A percentile compares a stretch with the other conserved stretches of the same genome.
Conservation (phyloP, 1,140 invertebrate species). For the Lepidostoma basale region DNA sequence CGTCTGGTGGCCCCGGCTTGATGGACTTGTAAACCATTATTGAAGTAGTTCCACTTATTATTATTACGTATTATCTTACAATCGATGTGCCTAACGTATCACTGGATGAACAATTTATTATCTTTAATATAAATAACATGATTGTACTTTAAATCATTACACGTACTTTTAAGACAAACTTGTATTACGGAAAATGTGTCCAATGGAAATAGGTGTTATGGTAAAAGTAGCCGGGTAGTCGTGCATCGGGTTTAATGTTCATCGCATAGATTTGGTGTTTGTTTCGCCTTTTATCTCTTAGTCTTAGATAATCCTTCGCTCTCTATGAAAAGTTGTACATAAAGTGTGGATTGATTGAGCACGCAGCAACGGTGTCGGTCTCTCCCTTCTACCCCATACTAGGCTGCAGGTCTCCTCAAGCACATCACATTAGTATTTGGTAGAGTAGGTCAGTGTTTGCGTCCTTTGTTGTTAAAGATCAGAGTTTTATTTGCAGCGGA, state of each 20-base stretch:
- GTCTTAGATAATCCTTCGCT: conserved; percentile 7
- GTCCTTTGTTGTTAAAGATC: no score
- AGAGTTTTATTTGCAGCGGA: no score
- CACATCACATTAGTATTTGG: no score
- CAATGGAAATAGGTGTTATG: conserved; percentile 43
- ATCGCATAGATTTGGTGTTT: conserved; percentile 33
- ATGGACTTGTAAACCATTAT: conserved; percentile 7
- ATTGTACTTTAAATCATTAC: conserved; percentile 45
- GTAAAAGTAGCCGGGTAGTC: conserved; percentile 32
- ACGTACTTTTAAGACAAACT: conserved; percentile 39
- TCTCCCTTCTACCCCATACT: no score
- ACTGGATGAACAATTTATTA: conserved; percentile 48
- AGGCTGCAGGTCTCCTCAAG: no score
- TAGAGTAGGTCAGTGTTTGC: no score
- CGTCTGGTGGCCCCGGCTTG: background rate
- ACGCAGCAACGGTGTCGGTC: no score
- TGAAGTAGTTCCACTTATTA: conserved; percentile 31
- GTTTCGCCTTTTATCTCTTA: conserved; percentile 26
- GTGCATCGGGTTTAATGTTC: conserved; percentile 36
- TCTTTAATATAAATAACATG: conserved; percentile 52
- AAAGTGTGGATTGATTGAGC: no score
- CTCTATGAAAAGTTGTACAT: no score
- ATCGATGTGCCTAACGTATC: conserved; percentile 64
- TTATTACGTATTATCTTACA: conserved; percentile 48
- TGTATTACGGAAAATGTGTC: conserved; percentile 42